A percentile compares a stretch with the other conserved stretches of the same genome.
These are phyloP conservation scores for Hypanus sabinus DNA, from an alignment of 2,113 vertebrate genomes.

Conservation along the genomic window DNA sequence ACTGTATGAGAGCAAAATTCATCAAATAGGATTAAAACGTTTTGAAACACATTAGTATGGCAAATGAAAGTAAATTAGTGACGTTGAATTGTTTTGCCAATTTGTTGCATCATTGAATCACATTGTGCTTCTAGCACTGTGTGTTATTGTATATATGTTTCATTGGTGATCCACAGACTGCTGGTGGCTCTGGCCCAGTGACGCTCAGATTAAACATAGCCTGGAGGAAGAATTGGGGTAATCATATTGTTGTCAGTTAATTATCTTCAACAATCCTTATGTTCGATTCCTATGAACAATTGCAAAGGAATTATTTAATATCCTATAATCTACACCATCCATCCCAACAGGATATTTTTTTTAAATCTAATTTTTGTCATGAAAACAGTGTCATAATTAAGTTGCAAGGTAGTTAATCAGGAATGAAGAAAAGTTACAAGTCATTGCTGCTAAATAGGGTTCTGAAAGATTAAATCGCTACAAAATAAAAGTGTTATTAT, in stretches of 20 bases:
- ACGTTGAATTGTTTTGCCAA: constrained; percentile 92
- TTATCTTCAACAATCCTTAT: constrained; percentile 65
- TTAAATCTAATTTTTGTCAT: background rate
- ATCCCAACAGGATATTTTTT: constrained; percentile 27
- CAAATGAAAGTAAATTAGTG: constrained; percentile 72
- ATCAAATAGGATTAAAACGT: constrained; percentile 34
- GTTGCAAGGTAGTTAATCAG: background rate
- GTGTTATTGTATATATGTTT: constrained; percentile 86
- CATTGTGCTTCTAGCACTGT: constrained; percentile 83
- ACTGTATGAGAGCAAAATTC: constrained; percentile 16
- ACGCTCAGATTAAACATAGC: constrained; percentile 88
- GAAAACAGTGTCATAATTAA: background rate
- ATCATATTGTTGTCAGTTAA: constrained; percentile 71
- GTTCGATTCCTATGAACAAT: constrained; percentile 4
- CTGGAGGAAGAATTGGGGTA: constrained; percentile 84
- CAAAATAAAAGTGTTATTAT: background rate
- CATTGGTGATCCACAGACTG: constrained; percentile 88
- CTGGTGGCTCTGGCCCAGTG: constrained; percentile 86
- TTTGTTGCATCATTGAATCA: constrained; percentile 97
- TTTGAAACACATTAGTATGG: constrained; percentile 24
- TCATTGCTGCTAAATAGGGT: background rate
- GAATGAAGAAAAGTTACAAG: background rate
- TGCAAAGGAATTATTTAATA: constrained; percentile 32
- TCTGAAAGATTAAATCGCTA: background rate
- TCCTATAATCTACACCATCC: constrained; percentile 11